Base-by-base conservation (phyloP, 2,113 vertebrate species). In the Anoura caudifer region DNA sequence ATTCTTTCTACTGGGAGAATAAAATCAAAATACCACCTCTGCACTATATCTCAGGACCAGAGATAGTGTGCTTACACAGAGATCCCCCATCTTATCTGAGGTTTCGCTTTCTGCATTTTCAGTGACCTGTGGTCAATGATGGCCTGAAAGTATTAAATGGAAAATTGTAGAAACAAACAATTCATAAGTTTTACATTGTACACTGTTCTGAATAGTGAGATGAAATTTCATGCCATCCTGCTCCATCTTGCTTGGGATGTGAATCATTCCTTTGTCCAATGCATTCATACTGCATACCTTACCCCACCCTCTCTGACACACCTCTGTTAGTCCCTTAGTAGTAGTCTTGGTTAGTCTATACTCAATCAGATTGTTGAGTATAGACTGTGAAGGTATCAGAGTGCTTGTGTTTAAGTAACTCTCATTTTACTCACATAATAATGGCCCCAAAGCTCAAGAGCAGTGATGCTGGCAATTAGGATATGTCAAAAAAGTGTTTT, bases 11-110 rank as follows among this genome's bases (percentile, higher is more conserved):
- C 1, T 24, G 12, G 47, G 22, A 61, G 38, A 84, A 81, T 43
- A 76, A 77, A 73, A 75, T 92, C 24, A 93, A 95, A 88, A 47
- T 73, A 24, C 11, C 6, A 70, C 19, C 50, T 75, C 38, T 80
- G 56, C 0, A 61, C 24, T 56, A 15, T 76, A 75, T 92, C 50
- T 84, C 50, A 67, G 70, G 19, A 90, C 17, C 47, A 91, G 72
- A 93, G 47, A 28, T 3, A 84, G 14, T 7, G 52, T 70, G 90
- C 22, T 77, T 59, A 63, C 19, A 50, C n/a, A 38, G 22, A 56
- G n/a, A 13, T 15, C 13, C 6, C 3, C 20, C n/a, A 13, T 31
- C 45, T 76, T 76, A 26, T 54, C 33, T 2, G 3, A 36, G 20
- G 6, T 54, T 54, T 54, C 6, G 11, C 52, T 38, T 80, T 56